These are phyloP conservation scores for Clarias platycephalus DNA, from an alignment of 2,797 vertebrate species.

Conservation along the genomic window DNA sequence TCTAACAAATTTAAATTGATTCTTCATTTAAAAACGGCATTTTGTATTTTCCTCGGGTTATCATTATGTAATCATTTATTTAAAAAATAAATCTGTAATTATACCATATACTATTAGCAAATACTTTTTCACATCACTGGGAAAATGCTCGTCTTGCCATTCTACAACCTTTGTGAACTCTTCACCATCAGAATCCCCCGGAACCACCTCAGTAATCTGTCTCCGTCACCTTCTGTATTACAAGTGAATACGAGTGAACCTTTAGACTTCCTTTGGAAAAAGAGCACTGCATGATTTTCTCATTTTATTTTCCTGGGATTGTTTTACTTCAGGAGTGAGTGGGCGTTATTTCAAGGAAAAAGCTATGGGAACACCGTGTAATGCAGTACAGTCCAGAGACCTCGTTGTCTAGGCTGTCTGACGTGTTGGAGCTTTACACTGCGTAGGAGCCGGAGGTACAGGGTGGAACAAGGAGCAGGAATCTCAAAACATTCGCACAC, in stretches of 20 bases:
- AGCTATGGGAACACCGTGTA: neutral
- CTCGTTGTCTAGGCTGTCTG: neutral
- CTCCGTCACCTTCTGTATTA: neutral
- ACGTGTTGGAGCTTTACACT: neutral
- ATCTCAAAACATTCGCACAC: neutral
- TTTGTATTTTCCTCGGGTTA: too few relatives aligned
- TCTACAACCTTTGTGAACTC: neutral
- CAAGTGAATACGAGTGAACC: neutral
- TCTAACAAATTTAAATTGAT: too few relatives aligned
- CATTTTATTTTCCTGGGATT: constrained; percentile 50
- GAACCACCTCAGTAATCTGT: neutral
- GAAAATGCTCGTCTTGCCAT: neutral
- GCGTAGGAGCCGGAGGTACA: constrained; percentile 23
- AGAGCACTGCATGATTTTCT: constrained; percentile 27
- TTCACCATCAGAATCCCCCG: neutral
- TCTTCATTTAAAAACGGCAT: too few relatives aligned
- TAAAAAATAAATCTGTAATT: too few relatives aligned
- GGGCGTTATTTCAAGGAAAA: neutral
- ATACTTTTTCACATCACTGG: too few relatives aligned
- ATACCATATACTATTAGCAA: too few relatives aligned
- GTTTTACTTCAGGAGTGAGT: constrained; percentile 17
- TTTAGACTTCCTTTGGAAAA: constrained; percentile 1
- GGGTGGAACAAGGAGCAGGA: neutral
- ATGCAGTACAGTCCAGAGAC: neutral
- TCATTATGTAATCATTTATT: too few relatives aligned